Percentiles rank a stretch among this genome's conserved stretches.
phyloP scores from a whole-genome alignment of 2,113 vertebrate species.

The Leucosticte australis region DNA sequence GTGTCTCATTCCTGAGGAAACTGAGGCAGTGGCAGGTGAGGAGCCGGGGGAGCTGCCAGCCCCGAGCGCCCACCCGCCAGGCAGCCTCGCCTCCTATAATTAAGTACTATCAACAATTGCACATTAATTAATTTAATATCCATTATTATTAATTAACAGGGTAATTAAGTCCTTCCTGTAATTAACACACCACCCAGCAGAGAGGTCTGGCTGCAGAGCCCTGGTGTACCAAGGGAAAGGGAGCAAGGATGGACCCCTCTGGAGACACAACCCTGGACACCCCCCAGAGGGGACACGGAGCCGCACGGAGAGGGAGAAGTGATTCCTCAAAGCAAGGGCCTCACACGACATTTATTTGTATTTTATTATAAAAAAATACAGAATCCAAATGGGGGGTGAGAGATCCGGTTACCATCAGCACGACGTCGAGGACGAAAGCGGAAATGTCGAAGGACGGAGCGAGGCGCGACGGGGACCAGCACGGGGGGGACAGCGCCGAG shows the following conservation, averaged over 20 bases:
- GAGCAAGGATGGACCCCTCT: accelerated
- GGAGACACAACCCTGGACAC: background rate
- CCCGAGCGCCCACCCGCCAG: background rate
- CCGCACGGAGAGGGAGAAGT: background rate
- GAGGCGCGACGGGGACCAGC: background rate
- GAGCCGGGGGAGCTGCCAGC: background rate
- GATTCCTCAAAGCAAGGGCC: background rate
- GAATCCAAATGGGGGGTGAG: conserved; percentile 66
- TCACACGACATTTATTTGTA: conserved; percentile 19
- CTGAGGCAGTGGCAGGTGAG: background rate
- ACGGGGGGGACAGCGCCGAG: background rate
- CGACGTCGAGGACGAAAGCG: conserved; percentile 40
- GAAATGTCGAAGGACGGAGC: background rate
- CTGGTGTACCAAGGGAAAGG: accelerated
- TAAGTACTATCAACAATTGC: conserved; percentile 47
- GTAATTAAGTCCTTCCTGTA: conserved; percentile 49
- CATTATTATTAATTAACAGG: conserved; percentile 49
- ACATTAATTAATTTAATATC: conserved; percentile 60
- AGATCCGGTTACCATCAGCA: conserved; percentile 48
- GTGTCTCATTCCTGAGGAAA: background rate
- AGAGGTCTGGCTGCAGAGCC: background rate
- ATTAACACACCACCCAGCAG: conserved; percentile 13
- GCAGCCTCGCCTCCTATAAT: background rate
- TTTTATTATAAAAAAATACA: conserved; percentile 85
- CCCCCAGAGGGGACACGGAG: background rate